Conservation (phyloP, 1,140 invertebrate species). For the Heliconius himera region DNA sequence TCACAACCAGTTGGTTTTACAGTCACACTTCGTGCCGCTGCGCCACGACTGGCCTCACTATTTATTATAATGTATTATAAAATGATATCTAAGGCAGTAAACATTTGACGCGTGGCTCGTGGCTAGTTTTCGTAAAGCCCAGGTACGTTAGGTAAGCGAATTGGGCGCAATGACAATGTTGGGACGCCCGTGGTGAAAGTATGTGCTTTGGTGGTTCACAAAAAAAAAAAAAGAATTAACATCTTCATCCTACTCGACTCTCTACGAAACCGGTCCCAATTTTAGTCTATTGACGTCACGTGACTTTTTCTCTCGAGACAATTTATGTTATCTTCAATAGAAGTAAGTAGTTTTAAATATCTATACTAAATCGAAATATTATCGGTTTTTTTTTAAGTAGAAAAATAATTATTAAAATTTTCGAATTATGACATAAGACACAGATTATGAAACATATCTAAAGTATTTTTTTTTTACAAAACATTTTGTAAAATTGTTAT, state of each 20-base stretch:
- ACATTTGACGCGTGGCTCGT: conserved; percentile 54
- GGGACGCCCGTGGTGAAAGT: conserved; percentile 63
- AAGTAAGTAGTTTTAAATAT: background rate
- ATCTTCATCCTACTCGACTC: conserved; percentile 35
- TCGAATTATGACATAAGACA: no score
- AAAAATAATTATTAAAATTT: no score
- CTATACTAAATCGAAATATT: no score
- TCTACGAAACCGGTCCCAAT: conserved; percentile 20
- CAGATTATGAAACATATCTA: no score
- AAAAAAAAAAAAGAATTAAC: conserved; percentile 40
- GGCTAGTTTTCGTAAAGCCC: conserved; percentile 64
- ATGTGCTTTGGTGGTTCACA: conserved; percentile 44
- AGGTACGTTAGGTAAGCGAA: conserved; percentile 68
- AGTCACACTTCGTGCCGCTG: no score
- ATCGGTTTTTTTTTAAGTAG: no score
- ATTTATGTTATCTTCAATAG: background rate
- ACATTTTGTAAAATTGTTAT: no score
- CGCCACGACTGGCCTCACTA: no score
- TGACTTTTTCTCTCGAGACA: conserved; percentile 5
- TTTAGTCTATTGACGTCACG: conserved; percentile 3
- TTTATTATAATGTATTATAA: background rate
- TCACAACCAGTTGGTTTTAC: no score
- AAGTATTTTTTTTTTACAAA: no score
- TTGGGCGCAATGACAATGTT: conserved; percentile 69
- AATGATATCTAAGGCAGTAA: conserved; percentile 40